Conservation (phyloP, 2,113 vertebrate genomes). For the Meles meles region DNA sequence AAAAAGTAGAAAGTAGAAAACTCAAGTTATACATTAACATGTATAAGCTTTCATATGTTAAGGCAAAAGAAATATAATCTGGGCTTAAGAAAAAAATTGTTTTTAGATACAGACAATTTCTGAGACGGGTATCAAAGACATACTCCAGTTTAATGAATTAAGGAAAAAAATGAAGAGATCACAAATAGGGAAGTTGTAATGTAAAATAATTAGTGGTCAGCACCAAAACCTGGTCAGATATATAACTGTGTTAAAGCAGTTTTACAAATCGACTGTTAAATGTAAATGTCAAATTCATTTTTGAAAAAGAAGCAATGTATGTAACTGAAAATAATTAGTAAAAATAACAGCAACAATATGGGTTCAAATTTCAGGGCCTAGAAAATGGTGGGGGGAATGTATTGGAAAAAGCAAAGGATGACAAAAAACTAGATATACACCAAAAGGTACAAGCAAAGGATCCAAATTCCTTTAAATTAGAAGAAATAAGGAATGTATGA, state of each 20-base stretch:
- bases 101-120: not conserved
- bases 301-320: not conserved
- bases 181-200: not conserved
- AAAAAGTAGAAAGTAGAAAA: not conserved
- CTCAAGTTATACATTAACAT: not conserved
- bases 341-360: not conserved
- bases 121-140: not conserved
- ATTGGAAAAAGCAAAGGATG: not conserved
- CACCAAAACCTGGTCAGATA: not conserved
- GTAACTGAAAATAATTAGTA: not conserved
- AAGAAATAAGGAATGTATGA: not conserved
- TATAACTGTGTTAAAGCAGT: not conserved
- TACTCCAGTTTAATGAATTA: not conserved
- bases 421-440: not conserved
- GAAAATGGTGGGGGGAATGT: not conserved
- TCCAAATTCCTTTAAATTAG: not conserved
- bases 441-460: not conserved
- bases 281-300: not conserved
- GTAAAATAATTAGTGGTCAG: not conserved
- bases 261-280: not conserved
- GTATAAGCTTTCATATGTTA: not conserved
- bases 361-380: not conserved
- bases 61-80: conserved; percentile 3
- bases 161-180: not conserved
- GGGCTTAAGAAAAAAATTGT: not conserved